phyloP scores from a whole-genome alignment of 2,888 invertebrate genomes.

The Neoaliturus tenellus region DNA sequence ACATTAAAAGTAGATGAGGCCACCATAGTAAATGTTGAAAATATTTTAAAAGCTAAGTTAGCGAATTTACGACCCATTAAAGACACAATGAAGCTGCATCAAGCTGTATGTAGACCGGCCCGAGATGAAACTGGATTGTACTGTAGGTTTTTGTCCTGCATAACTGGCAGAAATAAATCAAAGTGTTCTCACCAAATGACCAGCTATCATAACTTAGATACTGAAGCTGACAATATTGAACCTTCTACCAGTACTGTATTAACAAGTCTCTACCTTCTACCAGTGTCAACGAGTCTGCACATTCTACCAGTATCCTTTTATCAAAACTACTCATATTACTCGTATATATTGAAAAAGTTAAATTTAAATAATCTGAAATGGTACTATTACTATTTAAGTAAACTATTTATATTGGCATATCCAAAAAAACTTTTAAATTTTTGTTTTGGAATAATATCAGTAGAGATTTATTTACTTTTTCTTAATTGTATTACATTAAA shows the following conservation, averaged over 20 bases:
- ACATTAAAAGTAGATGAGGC: conserved; percentile 8
- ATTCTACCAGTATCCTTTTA: no score
- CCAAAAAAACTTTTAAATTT: no score
- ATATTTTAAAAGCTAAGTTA: not conserved
- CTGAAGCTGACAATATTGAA: not conserved
- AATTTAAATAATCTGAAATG: no score
- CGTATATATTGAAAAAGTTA: no score
- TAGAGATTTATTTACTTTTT: no score
- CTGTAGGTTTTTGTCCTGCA: conserved; percentile 33
- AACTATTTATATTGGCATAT: no score
- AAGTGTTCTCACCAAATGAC: conserved; percentile 29
- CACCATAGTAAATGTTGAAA: not conserved
- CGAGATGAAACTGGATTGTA: not conserved
- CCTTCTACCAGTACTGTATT: conserved; percentile 39
- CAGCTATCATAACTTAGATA: not conserved
- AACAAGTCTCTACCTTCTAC: no score
- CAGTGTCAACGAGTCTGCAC: no score
- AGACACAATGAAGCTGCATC: conserved; percentile 37
- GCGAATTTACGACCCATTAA: not conserved
- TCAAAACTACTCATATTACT: no score
- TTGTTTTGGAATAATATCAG: no score
- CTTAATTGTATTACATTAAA: no score
- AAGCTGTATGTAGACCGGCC: not conserved
- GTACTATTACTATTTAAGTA: no score
- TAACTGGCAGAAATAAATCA: not conserved